A percentile compares a stretch with the other conserved stretches of the same genome.
These are phyloP conservation scores for Diabrotica virgifera DNA, from an alignment of 1,140 invertebrate species.

Conservation along the genomic window DNA sequence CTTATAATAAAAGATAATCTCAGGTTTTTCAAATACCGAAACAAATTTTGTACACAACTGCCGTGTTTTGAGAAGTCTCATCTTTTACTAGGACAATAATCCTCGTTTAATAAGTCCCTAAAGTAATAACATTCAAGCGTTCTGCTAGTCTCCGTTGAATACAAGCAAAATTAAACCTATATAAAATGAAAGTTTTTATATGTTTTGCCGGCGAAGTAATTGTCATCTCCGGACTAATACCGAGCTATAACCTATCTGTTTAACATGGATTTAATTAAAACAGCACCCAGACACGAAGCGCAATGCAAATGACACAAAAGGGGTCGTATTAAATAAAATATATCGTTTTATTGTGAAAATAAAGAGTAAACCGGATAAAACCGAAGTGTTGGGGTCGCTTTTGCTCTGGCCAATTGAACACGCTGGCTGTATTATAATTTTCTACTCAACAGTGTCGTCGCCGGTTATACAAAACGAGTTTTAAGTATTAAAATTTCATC, in stretches of 20 bases:
- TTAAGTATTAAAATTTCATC: too few species aligned
- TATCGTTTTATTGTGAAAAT: conserved; percentile 18
- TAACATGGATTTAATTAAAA: conserved; percentile 11
- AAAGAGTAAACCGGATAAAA: conserved; percentile 16
- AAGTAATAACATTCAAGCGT: too few species aligned
- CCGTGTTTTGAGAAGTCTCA: too few species aligned
- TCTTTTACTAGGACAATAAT: too few species aligned
- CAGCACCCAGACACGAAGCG: background rate
- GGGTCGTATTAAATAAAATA: conserved; percentile 14
- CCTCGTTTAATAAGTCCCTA: too few species aligned
- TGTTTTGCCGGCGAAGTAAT: background rate
- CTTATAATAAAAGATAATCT: too few species aligned
- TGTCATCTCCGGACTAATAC: conserved; percentile 1
- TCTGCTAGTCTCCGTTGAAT: too few species aligned
- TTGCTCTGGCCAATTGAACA: conserved; percentile 12
- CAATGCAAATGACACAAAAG: conserved; percentile 17
- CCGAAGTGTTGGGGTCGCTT: conserved; percentile 11
- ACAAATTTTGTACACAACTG: too few species aligned
- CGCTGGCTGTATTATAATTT: conserved; percentile 9
- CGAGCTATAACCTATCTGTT: conserved; percentile 6
- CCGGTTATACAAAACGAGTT: background rate
- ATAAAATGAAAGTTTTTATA: too few species aligned
- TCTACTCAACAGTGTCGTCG: background rate
- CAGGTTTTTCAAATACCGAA: too few species aligned
- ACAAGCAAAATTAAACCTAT: too few species aligned